Evolutionary conservation across 2,113 vertebrate genomes (phyloP).

Genomic region (Corythoichthys intestinalis): DNA sequence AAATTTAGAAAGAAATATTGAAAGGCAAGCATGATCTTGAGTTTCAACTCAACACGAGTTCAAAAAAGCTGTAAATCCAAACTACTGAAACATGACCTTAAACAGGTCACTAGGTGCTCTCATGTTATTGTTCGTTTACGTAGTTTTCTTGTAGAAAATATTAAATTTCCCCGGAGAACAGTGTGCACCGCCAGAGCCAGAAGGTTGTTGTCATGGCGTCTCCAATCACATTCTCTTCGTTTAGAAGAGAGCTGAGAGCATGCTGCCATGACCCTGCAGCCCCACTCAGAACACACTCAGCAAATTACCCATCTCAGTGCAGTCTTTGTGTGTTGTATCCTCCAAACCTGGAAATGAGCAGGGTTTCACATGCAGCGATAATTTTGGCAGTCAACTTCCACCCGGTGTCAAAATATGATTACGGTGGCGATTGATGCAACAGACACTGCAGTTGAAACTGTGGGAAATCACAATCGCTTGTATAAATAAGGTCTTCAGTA

Average conservation of each 20-base stretch:
- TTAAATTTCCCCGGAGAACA: background rate
- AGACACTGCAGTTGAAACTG: conserved; percentile 19
- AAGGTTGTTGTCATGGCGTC: background rate
- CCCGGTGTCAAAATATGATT: conserved; percentile 36
- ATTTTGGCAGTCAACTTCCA: background rate
- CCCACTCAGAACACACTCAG: background rate
- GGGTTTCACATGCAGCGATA: background rate
- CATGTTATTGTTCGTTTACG: background rate
- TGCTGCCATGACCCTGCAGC: conserved; percentile 35
- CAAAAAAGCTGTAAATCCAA: no score
- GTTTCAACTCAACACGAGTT: no score
- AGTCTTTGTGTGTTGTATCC: background rate
- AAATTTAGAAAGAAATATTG: background rate
- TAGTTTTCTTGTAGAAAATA: background rate
- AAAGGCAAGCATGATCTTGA: background rate
- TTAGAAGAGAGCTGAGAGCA: conserved; percentile 1
- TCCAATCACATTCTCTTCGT: conserved; percentile 1
- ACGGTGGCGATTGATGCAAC: conserved; percentile 31
- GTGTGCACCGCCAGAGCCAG: background rate
- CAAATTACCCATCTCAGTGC: background rate
- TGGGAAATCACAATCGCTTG: conserved; percentile 7
- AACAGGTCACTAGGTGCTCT: background rate
- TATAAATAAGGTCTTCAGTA: conserved; percentile 33
- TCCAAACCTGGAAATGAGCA: background rate
- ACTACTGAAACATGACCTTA: background rate